These are phyloP conservation scores for Drosophila recens DNA, from an alignment of 2,888 invertebrate genomes.

Conservation along the genomic window DNA sequence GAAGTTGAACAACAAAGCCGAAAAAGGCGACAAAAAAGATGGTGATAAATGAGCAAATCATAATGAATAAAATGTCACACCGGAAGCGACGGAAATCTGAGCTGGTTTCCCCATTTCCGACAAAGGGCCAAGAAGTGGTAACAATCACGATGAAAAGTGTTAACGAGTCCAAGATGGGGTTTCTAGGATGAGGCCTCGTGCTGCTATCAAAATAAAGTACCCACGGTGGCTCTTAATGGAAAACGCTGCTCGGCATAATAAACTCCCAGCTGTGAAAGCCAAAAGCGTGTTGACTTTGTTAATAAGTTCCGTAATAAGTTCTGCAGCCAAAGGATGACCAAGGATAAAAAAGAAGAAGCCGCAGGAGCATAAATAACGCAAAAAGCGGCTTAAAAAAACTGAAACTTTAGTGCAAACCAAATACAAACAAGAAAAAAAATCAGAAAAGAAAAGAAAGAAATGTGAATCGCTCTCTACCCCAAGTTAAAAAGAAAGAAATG, in stretches of 20 bases:
- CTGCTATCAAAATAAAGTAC: slow-evolving; percentile 1
- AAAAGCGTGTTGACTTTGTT: slow-evolving; percentile 78
- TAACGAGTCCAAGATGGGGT: not conserved
- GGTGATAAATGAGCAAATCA: slow-evolving; percentile 72
- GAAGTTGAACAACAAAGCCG: not conserved
- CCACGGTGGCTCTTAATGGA: slow-evolving; percentile 55
- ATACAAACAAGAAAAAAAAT: slow-evolving; percentile 18
- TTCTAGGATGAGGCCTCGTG: not conserved
- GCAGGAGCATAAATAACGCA: slow-evolving; percentile 66
- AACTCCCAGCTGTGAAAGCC: slow-evolving; percentile 57
- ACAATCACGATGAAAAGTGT: slow-evolving; percentile 15
- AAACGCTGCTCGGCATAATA: slow-evolving; percentile 74
- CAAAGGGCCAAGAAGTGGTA: slow-evolving; percentile 52
- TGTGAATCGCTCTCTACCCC: not conserved
- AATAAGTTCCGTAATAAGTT: slow-evolving; percentile 80
- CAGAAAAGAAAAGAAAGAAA: slow-evolving; percentile 2
- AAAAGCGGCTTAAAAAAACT: slow-evolving; percentile 34
- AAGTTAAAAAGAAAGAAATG: not conserved
- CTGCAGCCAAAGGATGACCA: slow-evolving; percentile 45
- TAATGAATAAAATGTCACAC: slow-evolving; percentile 81
- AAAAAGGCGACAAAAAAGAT: slow-evolving; percentile 10
- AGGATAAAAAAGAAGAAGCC: slow-evolving; percentile 44
- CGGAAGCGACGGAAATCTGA: slow-evolving; percentile 74
- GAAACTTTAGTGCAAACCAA: slow-evolving; percentile 25
- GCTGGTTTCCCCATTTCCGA: slow-evolving; percentile 69